Conservation (phyloP, 2,113 vertebrate species). For the Sterrhoptilus dennistouni region DNA sequence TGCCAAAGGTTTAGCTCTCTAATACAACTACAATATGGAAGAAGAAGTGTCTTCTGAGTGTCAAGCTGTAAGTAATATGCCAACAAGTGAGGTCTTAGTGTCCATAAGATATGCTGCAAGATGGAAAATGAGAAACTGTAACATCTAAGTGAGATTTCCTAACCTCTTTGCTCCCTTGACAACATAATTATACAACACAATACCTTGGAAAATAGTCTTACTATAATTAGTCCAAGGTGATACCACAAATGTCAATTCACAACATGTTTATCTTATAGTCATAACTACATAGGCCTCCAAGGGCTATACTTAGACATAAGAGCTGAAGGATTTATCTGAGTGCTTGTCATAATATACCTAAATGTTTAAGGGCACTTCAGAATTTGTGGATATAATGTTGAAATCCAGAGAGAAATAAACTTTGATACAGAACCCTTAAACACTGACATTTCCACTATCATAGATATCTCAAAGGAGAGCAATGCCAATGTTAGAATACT, state of each 20-base stretch:
- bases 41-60: neutral
- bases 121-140: neutral
- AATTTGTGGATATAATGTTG: neutral
- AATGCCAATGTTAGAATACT: neutral
- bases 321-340: neutral
- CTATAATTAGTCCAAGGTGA: neutral
- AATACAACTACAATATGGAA: neutral
- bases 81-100: neutral
- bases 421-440: neutral
- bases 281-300: neutral
- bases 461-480: neutral
- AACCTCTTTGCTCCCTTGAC: neutral
- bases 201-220: neutral
- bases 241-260: neutral
- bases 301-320: neutral
- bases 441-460: neutral
- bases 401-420: neutral
- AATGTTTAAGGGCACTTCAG: neutral
- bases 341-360: neutral
- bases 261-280: neutral
- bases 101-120: neutral
- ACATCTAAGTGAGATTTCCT: neutral
- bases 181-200: neutral
- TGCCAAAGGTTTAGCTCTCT: neutral
- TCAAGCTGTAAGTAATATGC: neutral